Conservation (phyloP, 2,113 vertebrate species). For the Chlorodrepanis virens region DNA sequence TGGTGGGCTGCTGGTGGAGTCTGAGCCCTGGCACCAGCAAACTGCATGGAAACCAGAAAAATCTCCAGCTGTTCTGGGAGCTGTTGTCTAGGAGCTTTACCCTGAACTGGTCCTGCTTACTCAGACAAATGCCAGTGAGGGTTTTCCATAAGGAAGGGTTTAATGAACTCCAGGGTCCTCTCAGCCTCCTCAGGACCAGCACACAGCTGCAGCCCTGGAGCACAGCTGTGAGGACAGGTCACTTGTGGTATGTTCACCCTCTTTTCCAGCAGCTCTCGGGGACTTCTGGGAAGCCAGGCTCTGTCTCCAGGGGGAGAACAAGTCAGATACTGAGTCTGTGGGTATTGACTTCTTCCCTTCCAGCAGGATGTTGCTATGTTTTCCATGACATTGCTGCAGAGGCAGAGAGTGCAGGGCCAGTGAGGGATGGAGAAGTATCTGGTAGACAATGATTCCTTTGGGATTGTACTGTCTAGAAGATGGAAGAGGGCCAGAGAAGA, state of each 20-base stretch:
- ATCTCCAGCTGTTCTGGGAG: not conserved
- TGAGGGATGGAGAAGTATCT: not conserved
- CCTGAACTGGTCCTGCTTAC: not conserved
- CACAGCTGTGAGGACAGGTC: rapidly evolving
- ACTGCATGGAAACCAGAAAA: not conserved
- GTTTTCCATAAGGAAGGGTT: not conserved
- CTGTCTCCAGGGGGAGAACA: not conserved
- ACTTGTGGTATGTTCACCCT: not conserved
- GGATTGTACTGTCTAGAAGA: slow-evolving; percentile 14
- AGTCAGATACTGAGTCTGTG: not conserved
- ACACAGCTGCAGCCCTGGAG: not conserved
- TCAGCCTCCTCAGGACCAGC: not conserved
- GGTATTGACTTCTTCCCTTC: not conserved
- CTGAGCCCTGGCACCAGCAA: not conserved
- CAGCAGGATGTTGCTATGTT: not conserved
- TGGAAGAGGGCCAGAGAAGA: slow-evolving; percentile 26
- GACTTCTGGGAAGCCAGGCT: not conserved
- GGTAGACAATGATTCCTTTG: not conserved
- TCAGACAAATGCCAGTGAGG: rapidly evolving
- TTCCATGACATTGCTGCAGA: not conserved
- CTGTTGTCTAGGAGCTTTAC: not conserved
- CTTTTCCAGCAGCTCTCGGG: not conserved
- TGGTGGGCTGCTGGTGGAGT: not conserved
- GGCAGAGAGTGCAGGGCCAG: not conserved
- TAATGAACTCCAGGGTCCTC: rapidly evolving